These are phyloP conservation scores for Gallinago solitaria DNA, from an alignment of 2,797 vertebrate genomes.

Conservation along the genomic window DNA sequence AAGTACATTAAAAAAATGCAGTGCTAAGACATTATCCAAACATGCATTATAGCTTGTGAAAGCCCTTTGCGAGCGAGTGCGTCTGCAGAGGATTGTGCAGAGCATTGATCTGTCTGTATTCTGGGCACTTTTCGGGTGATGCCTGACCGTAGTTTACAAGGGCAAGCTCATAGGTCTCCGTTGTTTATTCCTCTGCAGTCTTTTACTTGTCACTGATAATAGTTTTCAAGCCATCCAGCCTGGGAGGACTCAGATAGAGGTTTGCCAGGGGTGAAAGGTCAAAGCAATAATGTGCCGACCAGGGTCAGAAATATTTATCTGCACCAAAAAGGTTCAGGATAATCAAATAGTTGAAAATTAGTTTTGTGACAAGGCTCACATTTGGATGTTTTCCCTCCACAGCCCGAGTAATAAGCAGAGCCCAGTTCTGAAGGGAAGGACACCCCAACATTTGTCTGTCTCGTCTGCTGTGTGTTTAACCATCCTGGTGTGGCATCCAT, in stretches of 20 bases:
- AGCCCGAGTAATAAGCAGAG: not conserved
- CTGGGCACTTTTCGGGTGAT: constrained; percentile 35
- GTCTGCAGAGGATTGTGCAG: constrained; percentile 38
- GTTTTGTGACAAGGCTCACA: constrained; percentile 17
- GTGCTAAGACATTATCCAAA: constrained; percentile 65
- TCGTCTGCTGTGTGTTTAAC: not conserved
- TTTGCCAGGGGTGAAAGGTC: constrained; percentile 56
- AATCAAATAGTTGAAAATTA: constrained; percentile 62
- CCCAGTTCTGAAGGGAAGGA: not conserved
- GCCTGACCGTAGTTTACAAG: constrained; percentile 53
- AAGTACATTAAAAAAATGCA: constrained; percentile 44
- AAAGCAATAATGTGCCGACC: constrained; percentile 54
- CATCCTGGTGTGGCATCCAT: not conserved
- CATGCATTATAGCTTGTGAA: constrained; percentile 41
- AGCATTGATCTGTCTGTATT: constrained; percentile 67
- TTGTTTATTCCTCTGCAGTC: constrained; percentile 67
- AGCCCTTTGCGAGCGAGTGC: constrained; percentile 22
- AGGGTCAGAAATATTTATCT: constrained; percentile 61
- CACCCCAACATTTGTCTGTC: not conserved
- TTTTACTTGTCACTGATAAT: constrained; percentile 69
- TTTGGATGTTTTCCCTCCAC: not conserved
- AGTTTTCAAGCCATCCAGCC: constrained; percentile 55
- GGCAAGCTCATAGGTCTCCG: constrained; percentile 44
- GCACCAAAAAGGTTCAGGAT: constrained; percentile 41
- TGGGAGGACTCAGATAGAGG: constrained; percentile 37